Evolutionary conservation across 2,113 vertebrate species (phyloP), one percentile per base, ranked within the genome.

Genomic region (Mystacornis crossleyi): DNA sequence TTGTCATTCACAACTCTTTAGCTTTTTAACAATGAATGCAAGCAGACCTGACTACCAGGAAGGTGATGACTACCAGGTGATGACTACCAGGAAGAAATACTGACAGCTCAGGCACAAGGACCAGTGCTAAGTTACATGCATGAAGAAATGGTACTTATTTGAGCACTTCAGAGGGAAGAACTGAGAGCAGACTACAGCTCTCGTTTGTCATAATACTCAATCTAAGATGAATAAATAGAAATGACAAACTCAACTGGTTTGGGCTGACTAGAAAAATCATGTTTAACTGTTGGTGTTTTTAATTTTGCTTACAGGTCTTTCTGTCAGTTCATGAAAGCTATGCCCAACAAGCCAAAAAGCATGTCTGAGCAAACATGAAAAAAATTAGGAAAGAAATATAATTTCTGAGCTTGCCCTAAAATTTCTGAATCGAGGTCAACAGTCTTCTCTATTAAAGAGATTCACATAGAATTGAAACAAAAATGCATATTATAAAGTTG

Each of bases 391-490:
- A 78, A 80, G n/a, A 70, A 81, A 83, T 2, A 0, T 3, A 51
- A 71, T 62, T 48, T 67, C 58, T 69, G n/a, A 81, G n/a, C 20
- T 88, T 90, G 24, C 26, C 33, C 36, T 58, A 60, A 77, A 82
- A 80, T 78, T 77, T 88, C 67, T 89, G 43, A 94, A 74, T 74
- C 55, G 64, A 78, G 25, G 28, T 74, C 60, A 93, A 64, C 18
- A 67, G 38, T 54, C 54, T 74, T 83, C 34, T 64, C 47, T 43
- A 17, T 34, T 51, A 83, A 70, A 77, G 19, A 45, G 6, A 62
- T 70, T 64, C 74, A 10, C 18, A 62, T 2, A 51, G 23, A 48
- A 71, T 73, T 74, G 55, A 86, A 81, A 64, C 19, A 74, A 83
- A 94, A 73, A 58, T 36, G 21, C n/a, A 48, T 57, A 33, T 10